These are phyloP conservation scores for Cosmia pyralina DNA, from an alignment of 2,888 invertebrate genomes.

Conservation along the genomic window DNA sequence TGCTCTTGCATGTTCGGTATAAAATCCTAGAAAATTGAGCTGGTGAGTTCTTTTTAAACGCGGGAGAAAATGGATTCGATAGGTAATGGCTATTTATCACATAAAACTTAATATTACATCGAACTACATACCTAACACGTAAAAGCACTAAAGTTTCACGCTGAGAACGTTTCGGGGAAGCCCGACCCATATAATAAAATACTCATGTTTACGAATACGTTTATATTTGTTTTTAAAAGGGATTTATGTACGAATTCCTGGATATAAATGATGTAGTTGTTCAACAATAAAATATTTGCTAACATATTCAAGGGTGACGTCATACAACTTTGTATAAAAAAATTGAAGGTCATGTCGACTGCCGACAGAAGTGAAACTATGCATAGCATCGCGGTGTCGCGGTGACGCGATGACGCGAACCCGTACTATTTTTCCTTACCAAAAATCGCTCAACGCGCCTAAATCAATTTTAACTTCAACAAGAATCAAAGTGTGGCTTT, in stretches of 20 bases:
- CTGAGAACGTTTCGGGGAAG: slow-evolving; percentile 44
- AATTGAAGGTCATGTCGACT: too few species aligned
- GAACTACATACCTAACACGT: slow-evolving; percentile 61
- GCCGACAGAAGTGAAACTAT: too few species aligned
- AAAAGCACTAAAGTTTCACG: slow-evolving; percentile 68
- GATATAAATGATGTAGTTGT: slow-evolving; percentile 17
- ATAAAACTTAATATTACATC: slow-evolving; percentile 62
- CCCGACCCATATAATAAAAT: slow-evolving; percentile 44
- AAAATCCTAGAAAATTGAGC: slow-evolving; percentile 2
- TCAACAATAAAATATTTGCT: background rate
- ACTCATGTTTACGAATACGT: slow-evolving; percentile 38
- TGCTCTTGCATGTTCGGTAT: background rate
- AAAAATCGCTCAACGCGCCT: too few species aligned
- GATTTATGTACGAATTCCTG: slow-evolving; percentile 1
- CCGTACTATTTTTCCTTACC: too few species aligned
- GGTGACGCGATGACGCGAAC: too few species aligned
- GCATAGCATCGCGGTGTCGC: too few species aligned
- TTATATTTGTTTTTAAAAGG: slow-evolving; percentile 24
- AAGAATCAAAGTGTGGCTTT: background rate
- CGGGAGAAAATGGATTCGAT: slow-evolving; percentile 35
- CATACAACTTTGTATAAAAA: background rate
- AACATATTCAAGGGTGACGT: background rate
- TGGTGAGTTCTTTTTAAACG: slow-evolving; percentile 23
- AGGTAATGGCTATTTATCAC: slow-evolving; percentile 35
- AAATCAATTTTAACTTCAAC: too few species aligned